Evolutionary conservation across 2,113 vertebrate species (phyloP), one percentile per base, ranked within the genome.

Genomic region (Salvelinus fontinalis): DNA sequence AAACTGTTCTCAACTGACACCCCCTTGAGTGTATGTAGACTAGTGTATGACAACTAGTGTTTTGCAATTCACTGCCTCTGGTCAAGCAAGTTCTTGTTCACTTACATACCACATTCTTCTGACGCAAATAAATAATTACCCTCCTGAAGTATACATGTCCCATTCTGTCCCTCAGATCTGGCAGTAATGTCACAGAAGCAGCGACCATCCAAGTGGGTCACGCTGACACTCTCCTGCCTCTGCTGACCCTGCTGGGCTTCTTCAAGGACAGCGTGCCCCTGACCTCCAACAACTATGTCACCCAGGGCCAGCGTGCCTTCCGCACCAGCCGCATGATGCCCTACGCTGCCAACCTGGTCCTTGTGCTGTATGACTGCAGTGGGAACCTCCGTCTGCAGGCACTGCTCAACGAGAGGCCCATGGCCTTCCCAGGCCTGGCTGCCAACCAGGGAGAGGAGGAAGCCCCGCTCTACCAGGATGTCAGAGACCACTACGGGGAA

Each of bases 121-220:
- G 59, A 11, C 8, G 7, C 20, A 62, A 24, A 62, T n/a, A 62
- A 62, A 24, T 62, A 62, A 62, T 62, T 62, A 62, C 59, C 59
- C 59, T 16, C 20, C 8, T 62, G n/a, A 62, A 62, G n/a, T 22
- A 24, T 62, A 22, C 7, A 62, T 62, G n/a, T 62, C 24, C 73
- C 24, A 51, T 67, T 65, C 3, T 69, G 5, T 83, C 74, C 87
- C 75, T 54, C 70, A 99, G 97, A 83, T 93, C 89, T 14, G 93
- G 93, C 73, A 81, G 86, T 60, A 22, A 76, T 16, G 89, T 99
- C 85, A 94, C 93, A 31, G 95, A 95, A 59, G 94, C 94, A 1
- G 92, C 95, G 74, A 93, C 95, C 0, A 86, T 99, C 44, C 97
- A 99, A 82, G 91, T 99, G 3, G 98, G 98, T n/a, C 98, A 99